A percentile compares a stretch with the other conserved stretches of the same genome.
These are phyloP conservation scores for Drosophila watanabei DNA, from an alignment of 1,140 invertebrate species.

Conservation along the genomic window DNA sequence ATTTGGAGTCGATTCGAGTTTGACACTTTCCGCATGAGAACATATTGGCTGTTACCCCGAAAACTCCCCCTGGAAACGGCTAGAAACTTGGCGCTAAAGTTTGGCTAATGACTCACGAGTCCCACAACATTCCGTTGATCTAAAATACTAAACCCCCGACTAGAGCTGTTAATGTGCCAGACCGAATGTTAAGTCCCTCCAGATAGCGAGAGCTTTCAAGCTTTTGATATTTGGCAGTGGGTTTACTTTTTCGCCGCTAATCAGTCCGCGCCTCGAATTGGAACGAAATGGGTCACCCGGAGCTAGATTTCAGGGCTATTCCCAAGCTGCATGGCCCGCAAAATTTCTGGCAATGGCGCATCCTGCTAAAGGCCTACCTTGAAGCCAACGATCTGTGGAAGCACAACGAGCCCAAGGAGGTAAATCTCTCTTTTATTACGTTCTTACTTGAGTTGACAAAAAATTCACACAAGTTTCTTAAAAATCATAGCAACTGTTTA, in stretches of 20 bases:
- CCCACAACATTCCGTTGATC: constrained; percentile 24
- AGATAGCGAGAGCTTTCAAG: constrained; percentile 36
- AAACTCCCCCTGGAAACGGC: constrained; percentile 1
- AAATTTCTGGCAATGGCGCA: constrained; percentile 68
- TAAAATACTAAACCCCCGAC: constrained; percentile 23
- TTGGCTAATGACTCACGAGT: constrained; percentile 33
- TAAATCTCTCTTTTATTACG: not conserved
- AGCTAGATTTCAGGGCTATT: constrained; percentile 63
- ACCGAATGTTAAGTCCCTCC: constrained; percentile 35
- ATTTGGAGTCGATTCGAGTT: constrained; percentile 30
- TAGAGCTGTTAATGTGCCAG: constrained; percentile 24
- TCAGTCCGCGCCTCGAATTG: constrained; percentile 17
- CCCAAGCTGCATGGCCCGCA: constrained; percentile 56
- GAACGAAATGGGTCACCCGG: constrained; percentile 51
- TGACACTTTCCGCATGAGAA: constrained; percentile 63
- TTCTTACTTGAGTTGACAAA: too few species aligned
- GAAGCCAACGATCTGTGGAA: constrained; percentile 62
- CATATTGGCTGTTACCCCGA: constrained; percentile 3
- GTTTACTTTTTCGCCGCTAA: not conserved
- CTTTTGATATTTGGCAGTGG: constrained; percentile 31
- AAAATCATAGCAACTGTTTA: too few species aligned
- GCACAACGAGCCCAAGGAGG: constrained; percentile 64
- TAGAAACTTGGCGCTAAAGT: constrained; percentile 21
- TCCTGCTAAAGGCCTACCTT: constrained; percentile 56
- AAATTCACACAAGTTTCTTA: too few species aligned